These are phyloP conservation scores for Clepsis dumicolana DNA, from an alignment of 2,888 invertebrate genomes.

Conservation along the genomic window DNA sequence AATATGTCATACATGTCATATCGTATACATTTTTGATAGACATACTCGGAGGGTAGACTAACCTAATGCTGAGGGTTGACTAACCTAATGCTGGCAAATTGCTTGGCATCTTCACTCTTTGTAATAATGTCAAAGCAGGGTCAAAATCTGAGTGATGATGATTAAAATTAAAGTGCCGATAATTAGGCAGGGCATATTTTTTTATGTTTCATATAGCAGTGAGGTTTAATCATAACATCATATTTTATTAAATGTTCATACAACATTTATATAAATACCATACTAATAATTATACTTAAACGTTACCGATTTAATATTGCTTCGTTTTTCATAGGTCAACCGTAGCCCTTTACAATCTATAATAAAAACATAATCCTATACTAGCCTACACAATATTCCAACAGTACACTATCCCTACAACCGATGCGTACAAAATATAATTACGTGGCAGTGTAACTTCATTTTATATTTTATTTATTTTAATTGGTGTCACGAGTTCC, in stretches of 20 bases:
- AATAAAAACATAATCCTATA: constrained; percentile 49
- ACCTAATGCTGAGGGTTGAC: no score
- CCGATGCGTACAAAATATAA: constrained; percentile 53
- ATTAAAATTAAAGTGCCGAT: no score
- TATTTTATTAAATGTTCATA: neutral
- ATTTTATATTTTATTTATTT: constrained; percentile 41
- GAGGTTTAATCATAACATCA: no score
- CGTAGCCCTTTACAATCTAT: constrained; percentile 44
- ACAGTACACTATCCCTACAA: constrained; percentile 48
- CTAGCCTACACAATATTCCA: constrained; percentile 53
- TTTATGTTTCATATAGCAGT: no score
- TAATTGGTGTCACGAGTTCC: constrained; percentile 49
- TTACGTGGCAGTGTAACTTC: constrained; percentile 55
- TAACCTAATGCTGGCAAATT: no score
- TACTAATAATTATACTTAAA: neutral
- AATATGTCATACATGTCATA: no score
- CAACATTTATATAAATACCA: neutral
- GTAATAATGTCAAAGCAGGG: no score
- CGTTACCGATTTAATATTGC: neutral
- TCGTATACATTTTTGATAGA: no score
- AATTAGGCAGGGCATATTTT: no score
- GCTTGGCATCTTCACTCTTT: no score
- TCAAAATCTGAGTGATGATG: no score
- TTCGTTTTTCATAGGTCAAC: constrained; percentile 19
- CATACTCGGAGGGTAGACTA: no score